Base-by-base conservation (phyloP, 2,113 vertebrate genomes). In the Corythoichthys intestinalis region DNA sequence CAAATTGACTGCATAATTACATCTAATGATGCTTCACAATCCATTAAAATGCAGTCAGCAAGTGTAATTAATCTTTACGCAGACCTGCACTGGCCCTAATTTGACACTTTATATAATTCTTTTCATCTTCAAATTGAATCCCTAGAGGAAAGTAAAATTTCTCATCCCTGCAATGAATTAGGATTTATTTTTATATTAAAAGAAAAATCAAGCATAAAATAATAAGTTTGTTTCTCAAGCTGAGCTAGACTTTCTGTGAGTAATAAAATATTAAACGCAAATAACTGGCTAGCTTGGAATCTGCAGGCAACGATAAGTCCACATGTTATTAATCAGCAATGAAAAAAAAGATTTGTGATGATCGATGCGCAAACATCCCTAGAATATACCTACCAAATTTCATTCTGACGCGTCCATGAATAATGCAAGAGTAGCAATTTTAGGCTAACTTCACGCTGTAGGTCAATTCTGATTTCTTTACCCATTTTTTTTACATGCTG, bases 1-100 rank as follows among this genome's bases (percentile, higher is more conserved):
- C 60, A 85, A 77, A 89, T 88, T 66, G 34, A 84, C 86, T 74
- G 78, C n/a, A 69, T 61, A 15, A 41, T 75, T 75, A 70, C 53
- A 66, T 58, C 69, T 68, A 82, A 79, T 78, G 83, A 62, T 82
- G 80, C 82, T 73, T 78, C 57, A 78, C 58, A 71, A 76, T 49
- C 76, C 77, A 84, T 86, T 82, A 79, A 77, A 65, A 80, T 83
- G 20, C 56, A 65, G 71, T 76, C 44, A 2, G 54, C 72, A 76
- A 80, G 69, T 65, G 63, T 77, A 76, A 85, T 89, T 84, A 77
- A 41, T 71, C 70, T 65, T 57, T 35, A 57, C 75, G 70, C 66
- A 56, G 63, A 70, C 39, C 67, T 28, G 17, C 28, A 13, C 54
- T 14, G 54, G 4, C 4, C 54, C 11, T 57, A 35, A 57, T 57